phyloP scores from a whole-genome alignment of 1,140 invertebrate genomes.

The Agrilus planipennis region DNA sequence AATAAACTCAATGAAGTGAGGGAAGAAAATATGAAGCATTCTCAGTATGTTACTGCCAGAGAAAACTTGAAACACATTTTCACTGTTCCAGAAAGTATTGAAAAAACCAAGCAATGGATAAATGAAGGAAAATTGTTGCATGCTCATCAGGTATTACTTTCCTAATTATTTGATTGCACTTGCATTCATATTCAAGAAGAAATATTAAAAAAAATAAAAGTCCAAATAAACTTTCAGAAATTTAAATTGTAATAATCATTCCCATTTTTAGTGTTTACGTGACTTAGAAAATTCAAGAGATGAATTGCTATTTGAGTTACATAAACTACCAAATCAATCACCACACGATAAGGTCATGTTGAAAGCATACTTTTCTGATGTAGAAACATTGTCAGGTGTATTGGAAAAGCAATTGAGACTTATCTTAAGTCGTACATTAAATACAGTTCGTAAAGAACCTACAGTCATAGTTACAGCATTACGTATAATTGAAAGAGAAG shows the following conservation, averaged over 20 bases:
- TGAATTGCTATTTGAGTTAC: constrained; percentile 88
- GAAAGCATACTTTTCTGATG: constrained; percentile 92
- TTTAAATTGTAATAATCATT: background rate
- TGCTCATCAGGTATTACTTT: constrained; percentile 84
- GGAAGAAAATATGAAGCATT: constrained; percentile 87
- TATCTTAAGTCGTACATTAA: constrained; percentile 79
- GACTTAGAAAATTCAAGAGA: constrained; percentile 95
- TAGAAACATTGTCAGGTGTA: constrained; percentile 80
- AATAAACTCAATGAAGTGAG: constrained; percentile 71
- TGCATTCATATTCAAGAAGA: no score
- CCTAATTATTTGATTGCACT: no score
- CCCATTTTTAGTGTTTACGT: constrained; percentile 57
- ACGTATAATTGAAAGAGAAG: constrained; percentile 93
- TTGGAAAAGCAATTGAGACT: constrained; percentile 86
- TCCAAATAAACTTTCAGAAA: no score
- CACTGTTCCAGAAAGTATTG: constrained; percentile 91
- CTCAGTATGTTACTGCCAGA: constrained; percentile 92
- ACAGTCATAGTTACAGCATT: constrained; percentile 92
- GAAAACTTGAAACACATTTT: constrained; percentile 98
- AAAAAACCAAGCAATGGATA: constrained; percentile 88
- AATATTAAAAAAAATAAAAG: no score
- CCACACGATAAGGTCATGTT: constrained; percentile 81
- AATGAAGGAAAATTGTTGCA: constrained; percentile 89
- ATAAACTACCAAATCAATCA: constrained; percentile 85
- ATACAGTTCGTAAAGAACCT: constrained; percentile 89